Conservation (phyloP, 1,140 invertebrate species). For the Augochlora pura region DNA sequence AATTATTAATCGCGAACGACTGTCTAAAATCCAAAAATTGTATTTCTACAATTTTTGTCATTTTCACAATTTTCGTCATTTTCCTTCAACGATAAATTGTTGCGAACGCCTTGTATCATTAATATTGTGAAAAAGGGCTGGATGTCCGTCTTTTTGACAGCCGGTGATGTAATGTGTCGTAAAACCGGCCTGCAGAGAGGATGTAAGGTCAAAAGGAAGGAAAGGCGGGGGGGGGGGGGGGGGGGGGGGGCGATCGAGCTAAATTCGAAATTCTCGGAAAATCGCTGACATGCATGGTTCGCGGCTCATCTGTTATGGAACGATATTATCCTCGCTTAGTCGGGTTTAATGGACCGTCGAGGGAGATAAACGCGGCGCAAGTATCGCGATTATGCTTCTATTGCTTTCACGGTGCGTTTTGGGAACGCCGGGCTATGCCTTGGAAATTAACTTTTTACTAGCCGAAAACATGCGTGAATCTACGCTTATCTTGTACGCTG, state of each 20-base stretch:
- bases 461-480: not conserved
- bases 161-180: not conserved
- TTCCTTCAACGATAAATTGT: too few relatives aligned
- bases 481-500: too few relatives aligned
- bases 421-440: not conserved
- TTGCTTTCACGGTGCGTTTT: slow-evolving; percentile 16
- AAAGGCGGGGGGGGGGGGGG: too few relatives aligned
- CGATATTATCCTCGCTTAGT: slow-evolving; percentile 51
- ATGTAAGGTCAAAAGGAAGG: not conserved
- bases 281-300: slow-evolving; percentile 46
- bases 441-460: slow-evolving; percentile 12
- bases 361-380: slow-evolving; percentile 55
- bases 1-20: too few relatives aligned
- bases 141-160: too few relatives aligned
- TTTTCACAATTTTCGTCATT: too few relatives aligned
- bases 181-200: not conserved
- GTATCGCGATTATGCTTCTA: slow-evolving; percentile 58
- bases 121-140: too few relatives aligned
- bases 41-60: too few relatives aligned
- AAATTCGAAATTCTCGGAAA: slow-evolving; percentile 43
- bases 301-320: slow-evolving; percentile 47
- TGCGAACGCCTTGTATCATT: too few relatives aligned
- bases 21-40: too few relatives aligned
- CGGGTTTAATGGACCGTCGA: slow-evolving; percentile 57
- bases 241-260: not conserved